These are phyloP conservation scores for Lethenteron camtschaticum DNA, from an alignment of 2,113 vertebrate genomes.

Conservation along the genomic window DNA sequence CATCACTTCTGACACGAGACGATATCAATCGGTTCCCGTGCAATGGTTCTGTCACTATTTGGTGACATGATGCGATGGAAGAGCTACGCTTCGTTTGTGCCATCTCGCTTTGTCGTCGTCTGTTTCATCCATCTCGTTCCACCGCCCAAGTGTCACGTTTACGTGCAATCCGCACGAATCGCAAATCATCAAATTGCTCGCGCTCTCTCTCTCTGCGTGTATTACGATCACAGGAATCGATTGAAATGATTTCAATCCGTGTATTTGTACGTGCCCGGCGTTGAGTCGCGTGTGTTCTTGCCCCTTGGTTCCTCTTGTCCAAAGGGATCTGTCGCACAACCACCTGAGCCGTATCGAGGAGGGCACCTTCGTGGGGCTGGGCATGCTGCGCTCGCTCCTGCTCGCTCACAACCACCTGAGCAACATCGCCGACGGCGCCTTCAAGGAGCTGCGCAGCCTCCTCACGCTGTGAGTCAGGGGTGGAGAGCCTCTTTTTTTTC, in stretches of 20 bases:
- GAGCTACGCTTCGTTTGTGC: background rate
- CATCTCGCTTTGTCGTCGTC: background rate
- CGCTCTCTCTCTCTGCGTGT: slow-evolving; percentile 6
- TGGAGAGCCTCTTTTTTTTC: too few relatives aligned
- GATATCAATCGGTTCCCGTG: slow-evolving; percentile 29
- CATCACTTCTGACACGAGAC: slow-evolving; percentile 24
- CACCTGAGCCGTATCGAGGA: slow-evolving; percentile 74
- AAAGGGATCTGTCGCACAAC: slow-evolving; percentile 69
- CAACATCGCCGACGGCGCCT: slow-evolving; percentile 73
- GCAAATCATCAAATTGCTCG: slow-evolving; percentile 13
- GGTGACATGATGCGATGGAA: slow-evolving; percentile 6
- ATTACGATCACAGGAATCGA: slow-evolving; percentile 9
- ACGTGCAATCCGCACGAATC: slow-evolving; percentile 8
- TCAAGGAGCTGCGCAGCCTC: slow-evolving; percentile 48
- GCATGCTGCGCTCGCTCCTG: slow-evolving; percentile 54
- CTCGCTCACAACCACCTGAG: slow-evolving; percentile 65
- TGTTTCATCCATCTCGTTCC: background rate
- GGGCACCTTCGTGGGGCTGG: slow-evolving; percentile 53
- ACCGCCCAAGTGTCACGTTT: slow-evolving; percentile 6
- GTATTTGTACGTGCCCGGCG: too few relatives aligned
- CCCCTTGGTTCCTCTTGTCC: slow-evolving; percentile 12
- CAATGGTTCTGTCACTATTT: slow-evolving; percentile 14
- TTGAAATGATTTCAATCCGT: background rate
- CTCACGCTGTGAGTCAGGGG: slow-evolving; percentile 54
- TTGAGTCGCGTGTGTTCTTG: too few relatives aligned